phyloP scores from a whole-genome alignment of 2,113 vertebrate species.

The Zosterops pallidus region DNA sequence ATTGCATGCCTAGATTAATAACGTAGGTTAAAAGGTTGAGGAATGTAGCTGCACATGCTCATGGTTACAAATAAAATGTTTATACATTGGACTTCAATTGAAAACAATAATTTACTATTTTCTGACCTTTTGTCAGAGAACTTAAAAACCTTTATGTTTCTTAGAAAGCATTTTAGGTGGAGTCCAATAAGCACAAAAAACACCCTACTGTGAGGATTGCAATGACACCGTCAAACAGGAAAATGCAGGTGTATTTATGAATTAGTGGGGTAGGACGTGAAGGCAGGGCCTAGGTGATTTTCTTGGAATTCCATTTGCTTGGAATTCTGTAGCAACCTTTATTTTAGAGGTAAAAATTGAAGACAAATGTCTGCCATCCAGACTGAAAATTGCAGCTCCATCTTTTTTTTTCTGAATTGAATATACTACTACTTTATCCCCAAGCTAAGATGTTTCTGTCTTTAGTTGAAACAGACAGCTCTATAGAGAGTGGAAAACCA shows the following conservation, averaged over 20 bases:
- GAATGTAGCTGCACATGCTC: neutral
- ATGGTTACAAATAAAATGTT: neutral
- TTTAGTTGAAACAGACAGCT: neutral
- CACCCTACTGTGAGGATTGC: neutral
- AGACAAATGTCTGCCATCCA: neutral
- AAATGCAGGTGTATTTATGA: neutral
- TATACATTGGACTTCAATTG: neutral
- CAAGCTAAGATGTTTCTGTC: neutral
- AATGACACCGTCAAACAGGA: neutral
- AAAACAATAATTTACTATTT: neutral
- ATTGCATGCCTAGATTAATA: neutral
- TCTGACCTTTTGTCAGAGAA: neutral
- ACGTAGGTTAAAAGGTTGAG: neutral
- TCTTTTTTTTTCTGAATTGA: neutral
- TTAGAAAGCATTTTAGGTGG: neutral
- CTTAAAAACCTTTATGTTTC: neutral
- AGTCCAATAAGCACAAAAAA: neutral
- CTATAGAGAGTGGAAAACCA: neutral
- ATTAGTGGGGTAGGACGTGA: neutral
- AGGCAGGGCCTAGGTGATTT: neutral
- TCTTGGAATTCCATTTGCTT: neutral
- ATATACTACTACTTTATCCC: neutral
- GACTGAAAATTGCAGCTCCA: neutral
- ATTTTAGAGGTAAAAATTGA: neutral
- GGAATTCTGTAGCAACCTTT: neutral